Conservation (phyloP, 2,797 vertebrate species). For the Scolopax rusticola region DNA sequence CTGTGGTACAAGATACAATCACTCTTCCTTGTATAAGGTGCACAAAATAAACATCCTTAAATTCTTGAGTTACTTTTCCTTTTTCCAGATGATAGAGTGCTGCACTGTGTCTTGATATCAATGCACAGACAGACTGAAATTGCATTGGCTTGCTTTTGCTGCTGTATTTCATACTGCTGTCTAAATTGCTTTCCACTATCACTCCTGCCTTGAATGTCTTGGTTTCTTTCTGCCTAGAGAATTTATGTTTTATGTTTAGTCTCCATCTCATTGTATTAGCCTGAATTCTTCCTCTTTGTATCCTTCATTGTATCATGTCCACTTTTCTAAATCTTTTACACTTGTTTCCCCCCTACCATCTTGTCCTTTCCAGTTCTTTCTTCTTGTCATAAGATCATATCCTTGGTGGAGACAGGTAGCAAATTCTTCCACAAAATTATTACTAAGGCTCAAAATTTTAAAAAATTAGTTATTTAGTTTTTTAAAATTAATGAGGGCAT, state of each 20-base stretch:
- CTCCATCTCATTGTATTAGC: neutral
- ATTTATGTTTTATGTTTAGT: neutral
- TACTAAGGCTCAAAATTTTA: neutral
- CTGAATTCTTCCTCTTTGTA: neutral
- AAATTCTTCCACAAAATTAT: neutral
- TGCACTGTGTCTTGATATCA: neutral
- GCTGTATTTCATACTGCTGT: constrained; percentile 5
- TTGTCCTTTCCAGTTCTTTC: neutral
- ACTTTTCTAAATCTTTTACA: neutral
- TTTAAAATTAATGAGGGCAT: neutral
- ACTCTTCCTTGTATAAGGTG: neutral
- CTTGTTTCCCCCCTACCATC: accelerated
- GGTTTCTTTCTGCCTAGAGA: neutral
- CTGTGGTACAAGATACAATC: neutral
- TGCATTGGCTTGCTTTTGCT: constrained; percentile 26
- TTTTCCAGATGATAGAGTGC: neutral
- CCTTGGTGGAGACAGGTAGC: neutral
- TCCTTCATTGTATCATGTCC: neutral
- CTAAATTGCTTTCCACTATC: constrained; percentile 38
- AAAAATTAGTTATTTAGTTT: neutral
- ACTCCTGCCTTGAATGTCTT: neutral
- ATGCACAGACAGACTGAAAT: neutral
- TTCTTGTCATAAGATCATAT: neutral
- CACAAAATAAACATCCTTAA: neutral
- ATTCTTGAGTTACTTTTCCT: constrained; percentile 6